phyloP scores from a whole-genome alignment of 2,888 invertebrate genomes.

The Helleia helle region DNA sequence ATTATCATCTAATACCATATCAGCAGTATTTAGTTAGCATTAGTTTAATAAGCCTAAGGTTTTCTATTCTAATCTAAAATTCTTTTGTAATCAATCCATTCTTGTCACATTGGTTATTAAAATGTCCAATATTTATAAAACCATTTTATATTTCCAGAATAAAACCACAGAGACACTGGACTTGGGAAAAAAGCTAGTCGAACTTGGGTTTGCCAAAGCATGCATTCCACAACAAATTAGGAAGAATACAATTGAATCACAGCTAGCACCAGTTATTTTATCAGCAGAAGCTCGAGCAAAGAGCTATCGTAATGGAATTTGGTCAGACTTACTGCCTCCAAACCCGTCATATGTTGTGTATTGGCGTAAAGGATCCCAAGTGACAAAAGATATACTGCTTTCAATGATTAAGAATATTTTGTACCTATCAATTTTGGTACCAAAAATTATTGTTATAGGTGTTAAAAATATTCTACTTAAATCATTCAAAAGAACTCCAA shows the following conservation, averaged over 20 bases:
- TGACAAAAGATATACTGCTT: constrained; percentile 30
- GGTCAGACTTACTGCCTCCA: constrained; percentile 60
- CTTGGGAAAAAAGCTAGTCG: constrained; percentile 58
- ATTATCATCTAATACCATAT: too few relatives aligned
- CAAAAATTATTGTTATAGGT: constrained; percentile 43
- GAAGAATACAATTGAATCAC: constrained; percentile 52
- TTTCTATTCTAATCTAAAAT: too few relatives aligned
- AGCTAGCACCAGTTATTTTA: constrained; percentile 46
- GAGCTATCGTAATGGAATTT: constrained; percentile 52
- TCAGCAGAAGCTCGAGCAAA: constrained; percentile 57
- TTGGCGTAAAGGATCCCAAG: constrained; percentile 49
- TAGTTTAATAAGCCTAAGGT: too few relatives aligned
- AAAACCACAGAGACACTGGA: constrained; percentile 55
- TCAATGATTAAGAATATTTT: constrained; percentile 37
- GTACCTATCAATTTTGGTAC: constrained; percentile 31
- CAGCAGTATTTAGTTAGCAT: too few relatives aligned
- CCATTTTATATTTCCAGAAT: constrained; percentile 38
- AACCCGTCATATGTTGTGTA: constrained; percentile 46
- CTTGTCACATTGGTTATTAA: too few relatives aligned
- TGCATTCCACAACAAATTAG: constrained; percentile 41
- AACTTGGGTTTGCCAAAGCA: constrained; percentile 61
- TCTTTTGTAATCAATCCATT: too few relatives aligned
- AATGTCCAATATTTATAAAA: too few relatives aligned
- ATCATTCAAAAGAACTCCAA: constrained; percentile 40
- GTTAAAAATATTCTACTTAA: constrained; percentile 40